Evolutionary conservation across 1,140 invertebrate species (phyloP).

Genomic region (Reticulitermes speratus): DNA sequence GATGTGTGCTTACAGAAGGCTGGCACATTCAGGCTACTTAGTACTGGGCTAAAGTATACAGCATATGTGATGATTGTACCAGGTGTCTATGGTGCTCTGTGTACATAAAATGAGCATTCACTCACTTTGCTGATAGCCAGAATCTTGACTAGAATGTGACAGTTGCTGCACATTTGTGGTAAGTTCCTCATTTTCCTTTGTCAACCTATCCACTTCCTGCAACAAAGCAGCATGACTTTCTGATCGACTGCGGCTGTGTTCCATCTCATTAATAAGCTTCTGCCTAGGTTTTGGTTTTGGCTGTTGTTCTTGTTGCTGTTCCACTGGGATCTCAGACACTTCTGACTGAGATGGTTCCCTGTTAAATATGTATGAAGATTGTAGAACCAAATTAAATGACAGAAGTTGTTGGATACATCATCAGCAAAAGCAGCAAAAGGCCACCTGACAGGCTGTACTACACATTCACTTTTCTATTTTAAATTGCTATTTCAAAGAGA

Average conservation of each 20-base stretch:
- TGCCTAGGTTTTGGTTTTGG: neutral
- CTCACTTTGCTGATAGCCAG: neutral
- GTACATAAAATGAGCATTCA: neutral
- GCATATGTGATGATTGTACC: too few species aligned
- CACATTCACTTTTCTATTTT: too few species aligned
- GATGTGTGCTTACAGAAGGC: too few species aligned
- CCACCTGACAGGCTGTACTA: too few species aligned
- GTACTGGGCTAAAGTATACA: too few species aligned
- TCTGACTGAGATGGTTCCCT: neutral
- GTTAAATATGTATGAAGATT: neutral
- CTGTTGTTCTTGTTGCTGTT: neutral
- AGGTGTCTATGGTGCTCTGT: too few species aligned
- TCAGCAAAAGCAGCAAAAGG: too few species aligned
- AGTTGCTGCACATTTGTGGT: neutral
- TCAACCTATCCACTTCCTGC: neutral
- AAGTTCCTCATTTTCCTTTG: neutral
- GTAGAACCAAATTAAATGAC: too few species aligned
- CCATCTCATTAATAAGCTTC: neutral
- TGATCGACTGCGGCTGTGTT: neutral
- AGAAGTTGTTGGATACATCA: too few species aligned
- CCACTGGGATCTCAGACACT: neutral
- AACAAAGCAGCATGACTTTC: neutral
- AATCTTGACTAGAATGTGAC: conserved; percentile 15
- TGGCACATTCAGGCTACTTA: too few species aligned
- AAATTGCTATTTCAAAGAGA: too few species aligned